Base-by-base conservation (phyloP, 2,797 vertebrate genomes). In the Rhynchonycteris naso region DNA sequence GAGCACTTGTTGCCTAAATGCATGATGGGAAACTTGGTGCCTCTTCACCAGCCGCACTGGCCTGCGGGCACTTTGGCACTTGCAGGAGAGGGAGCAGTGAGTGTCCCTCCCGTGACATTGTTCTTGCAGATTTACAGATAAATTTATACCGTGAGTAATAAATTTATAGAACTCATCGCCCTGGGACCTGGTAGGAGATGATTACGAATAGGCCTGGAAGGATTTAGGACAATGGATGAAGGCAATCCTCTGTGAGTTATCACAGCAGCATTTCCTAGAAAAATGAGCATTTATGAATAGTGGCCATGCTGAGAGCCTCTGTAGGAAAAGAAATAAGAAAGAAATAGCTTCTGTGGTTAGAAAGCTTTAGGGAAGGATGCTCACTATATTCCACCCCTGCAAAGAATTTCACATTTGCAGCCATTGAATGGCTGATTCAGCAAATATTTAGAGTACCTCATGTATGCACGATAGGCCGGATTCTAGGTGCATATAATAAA, bases 221-320 rank as follows among this genome's bases (percentile, higher is more conserved):
- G 79, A 47, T 79, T 72, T 84, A 79, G 65, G 69, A 47, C 88
- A 96, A 86, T 72, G 38, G 65, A 88, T 88, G 61, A 50, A 93
- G 83, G 68, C 68, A 33, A n/a, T 90, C n/a, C 82, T 91, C 18
- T 0, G 26, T 94, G 75, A 88, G 75, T 96, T 83, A 89, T 71
- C 47, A 21, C 3, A 83, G 50, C 75, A 61, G 47, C 43, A 16
- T 92, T 94, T 95, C 82, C 93, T 93, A 94, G 96, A 90, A 95
- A 90, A 90, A 95, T 80, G 78, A 88, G 54, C 12, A 28, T 93
- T 95, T 93, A 78, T 61, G 75, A 81, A 69, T 50, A 5, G 18
- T 35, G 38, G 68, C 80, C 94, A 28, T 94, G 88, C 88, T 63
- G 90, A 93, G 88, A 84, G 75, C 56, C 85, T 96, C 85, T 26